Evolutionary conservation across 2,888 invertebrate species (phyloP).

Genomic region (Ormyrus nitidulus): DNA sequence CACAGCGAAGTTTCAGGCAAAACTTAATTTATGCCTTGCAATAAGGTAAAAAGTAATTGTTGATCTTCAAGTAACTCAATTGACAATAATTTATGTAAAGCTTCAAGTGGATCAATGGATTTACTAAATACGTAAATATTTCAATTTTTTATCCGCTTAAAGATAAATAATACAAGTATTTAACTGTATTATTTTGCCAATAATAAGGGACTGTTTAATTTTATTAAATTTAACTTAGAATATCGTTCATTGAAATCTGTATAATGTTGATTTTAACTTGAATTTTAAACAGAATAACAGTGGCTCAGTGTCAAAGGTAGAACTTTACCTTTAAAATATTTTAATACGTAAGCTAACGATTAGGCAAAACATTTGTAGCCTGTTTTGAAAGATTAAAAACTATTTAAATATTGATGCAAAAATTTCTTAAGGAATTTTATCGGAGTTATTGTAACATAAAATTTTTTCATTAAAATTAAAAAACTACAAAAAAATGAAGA

Average conservation of each 20-base stretch:
- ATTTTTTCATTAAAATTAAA: neutral
- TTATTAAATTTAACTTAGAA: too few relatives aligned
- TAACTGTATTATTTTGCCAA: too few relatives aligned
- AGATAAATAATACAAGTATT: too few relatives aligned
- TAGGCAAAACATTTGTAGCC: constrained; percentile 12
- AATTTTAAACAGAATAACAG: neutral
- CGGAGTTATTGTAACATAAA: neutral
- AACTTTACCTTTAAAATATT: neutral
- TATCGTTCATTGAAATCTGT: too few relatives aligned
- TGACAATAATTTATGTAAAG: constrained; percentile 48
- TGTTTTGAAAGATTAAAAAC: constrained; percentile 8
- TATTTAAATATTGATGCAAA: constrained; percentile 21
- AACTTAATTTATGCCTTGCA: constrained; percentile 28
- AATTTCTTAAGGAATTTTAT: constrained; percentile 32
- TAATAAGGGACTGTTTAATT: too few relatives aligned
- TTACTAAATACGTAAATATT: constrained; percentile 3
- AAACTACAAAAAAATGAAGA: neutral
- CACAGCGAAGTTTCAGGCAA: neutral
- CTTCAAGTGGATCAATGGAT: constrained; percentile 14
- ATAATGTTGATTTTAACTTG: neutral
- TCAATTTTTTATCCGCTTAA: neutral
- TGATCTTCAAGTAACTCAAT: constrained; percentile 27
- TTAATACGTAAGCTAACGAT: neutral
- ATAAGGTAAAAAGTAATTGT: constrained; percentile 34
- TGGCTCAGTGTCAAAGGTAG: neutral